Evolutionary conservation across 2,797 vertebrate genomes (phyloP).

Genomic region (Pangasius larnaudii): DNA sequence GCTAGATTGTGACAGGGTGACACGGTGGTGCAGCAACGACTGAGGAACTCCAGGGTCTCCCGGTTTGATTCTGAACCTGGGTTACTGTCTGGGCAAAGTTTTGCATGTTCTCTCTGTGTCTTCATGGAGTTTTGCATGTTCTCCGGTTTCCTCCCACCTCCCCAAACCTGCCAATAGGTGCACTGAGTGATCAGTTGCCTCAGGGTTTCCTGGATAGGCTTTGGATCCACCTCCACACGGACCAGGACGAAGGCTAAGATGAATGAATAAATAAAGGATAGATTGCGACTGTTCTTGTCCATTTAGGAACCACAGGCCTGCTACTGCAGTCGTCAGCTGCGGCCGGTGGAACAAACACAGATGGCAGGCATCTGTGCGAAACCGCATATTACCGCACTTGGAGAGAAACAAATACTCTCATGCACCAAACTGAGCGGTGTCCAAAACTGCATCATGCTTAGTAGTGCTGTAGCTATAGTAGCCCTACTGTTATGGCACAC

Average conservation of each 20-base stretch:
- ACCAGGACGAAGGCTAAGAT: not conserved
- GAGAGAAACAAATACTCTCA: not conserved
- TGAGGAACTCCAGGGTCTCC: not conserved
- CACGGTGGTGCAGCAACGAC: not conserved
- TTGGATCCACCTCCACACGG: not conserved
- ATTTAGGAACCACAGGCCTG: not conserved
- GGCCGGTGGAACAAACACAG: constrained; percentile 56
- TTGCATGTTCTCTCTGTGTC: no score
- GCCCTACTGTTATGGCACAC: not conserved
- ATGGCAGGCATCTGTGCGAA: constrained; percentile 40
- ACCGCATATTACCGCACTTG: constrained; percentile 48
- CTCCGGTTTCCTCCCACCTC: not conserved
- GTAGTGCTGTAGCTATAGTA: not conserved
- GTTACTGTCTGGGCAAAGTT: not conserved
- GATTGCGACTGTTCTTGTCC: not conserved
- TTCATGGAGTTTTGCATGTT: not conserved
- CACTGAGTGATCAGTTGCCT: not conserved
- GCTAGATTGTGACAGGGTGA: not conserved
- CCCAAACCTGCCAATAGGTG: not conserved
- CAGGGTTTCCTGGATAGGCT: not conserved
- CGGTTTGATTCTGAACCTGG: not conserved
- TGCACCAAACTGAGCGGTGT: constrained; percentile 10
- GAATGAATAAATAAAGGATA: not conserved
- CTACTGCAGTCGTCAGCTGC: constrained; percentile 4
- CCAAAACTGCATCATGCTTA: not conserved